phyloP scores from a whole-genome alignment of 37 sponge, comb jelly and placozoan species.

The Hexactinellida sp. region DNA sequence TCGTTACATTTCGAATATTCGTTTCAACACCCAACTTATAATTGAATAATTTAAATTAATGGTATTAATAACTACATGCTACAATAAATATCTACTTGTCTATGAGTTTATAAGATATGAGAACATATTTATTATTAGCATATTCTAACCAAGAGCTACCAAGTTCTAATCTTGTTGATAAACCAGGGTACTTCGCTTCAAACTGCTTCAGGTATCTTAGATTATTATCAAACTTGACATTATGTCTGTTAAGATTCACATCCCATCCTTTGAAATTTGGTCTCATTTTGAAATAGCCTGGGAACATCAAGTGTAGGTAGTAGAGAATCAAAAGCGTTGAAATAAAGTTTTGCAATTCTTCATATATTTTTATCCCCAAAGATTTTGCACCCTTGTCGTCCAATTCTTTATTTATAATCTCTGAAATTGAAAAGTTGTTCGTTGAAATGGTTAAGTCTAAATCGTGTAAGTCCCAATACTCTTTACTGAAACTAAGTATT shows the following conservation, averaged over 20 bases:
- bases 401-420: background rate
- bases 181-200: background rate
- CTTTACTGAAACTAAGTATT: background rate
- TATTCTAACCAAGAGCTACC: background rate
- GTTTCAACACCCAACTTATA: too few species aligned
- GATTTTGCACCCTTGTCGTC: background rate
- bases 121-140: background rate
- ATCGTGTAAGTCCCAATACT: background rate
- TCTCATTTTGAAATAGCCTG: background rate
- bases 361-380: background rate
- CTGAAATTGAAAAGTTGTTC: background rate
- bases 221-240: background rate
- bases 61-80: too few species aligned
- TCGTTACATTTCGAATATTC: too few species aligned
- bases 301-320: background rate
- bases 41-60: too few species aligned
- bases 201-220: background rate
- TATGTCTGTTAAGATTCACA: background rate
- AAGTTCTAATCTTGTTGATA: background rate
- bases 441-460: background rate
- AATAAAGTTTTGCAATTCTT: background rate
- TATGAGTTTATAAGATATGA: too few species aligned
- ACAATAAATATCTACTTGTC: background rate
- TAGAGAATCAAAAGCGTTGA: background rate
- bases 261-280: background rate